A percentile compares a stretch with the other conserved stretches of the same genome.
Conservation (phyloP, 2,797 vertebrate species). For the Psittacula derbiana region DNA sequence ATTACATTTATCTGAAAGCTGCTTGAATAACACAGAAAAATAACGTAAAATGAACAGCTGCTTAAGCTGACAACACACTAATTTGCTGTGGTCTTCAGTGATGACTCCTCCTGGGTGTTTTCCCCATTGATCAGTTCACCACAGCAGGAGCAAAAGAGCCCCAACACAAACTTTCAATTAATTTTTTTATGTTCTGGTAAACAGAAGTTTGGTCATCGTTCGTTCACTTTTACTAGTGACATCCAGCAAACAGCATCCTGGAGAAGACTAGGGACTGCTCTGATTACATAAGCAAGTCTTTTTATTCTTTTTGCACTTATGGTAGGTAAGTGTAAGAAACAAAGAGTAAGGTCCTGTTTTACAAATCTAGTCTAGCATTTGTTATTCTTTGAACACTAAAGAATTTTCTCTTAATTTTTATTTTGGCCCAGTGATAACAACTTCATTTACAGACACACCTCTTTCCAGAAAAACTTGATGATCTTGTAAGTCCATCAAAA, state of each 20-base stretch:
- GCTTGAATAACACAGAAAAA: neutral
- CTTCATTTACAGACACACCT: neutral
- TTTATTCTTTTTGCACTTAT: neutral
- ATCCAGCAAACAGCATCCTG: neutral
- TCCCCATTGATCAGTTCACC: neutral
- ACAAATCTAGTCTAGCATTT: neutral
- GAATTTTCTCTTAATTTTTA: neutral
- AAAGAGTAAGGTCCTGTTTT: neutral
- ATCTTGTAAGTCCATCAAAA: neutral
- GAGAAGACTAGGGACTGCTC: neutral
- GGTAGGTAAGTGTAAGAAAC: neutral
- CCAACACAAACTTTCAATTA: neutral
- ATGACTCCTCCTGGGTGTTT: neutral
- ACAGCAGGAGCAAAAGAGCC: neutral
- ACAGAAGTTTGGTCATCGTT: neutral
- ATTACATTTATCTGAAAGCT: constrained; percentile 12
- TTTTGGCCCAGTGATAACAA: neutral
- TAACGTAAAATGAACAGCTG: constrained; percentile 2
- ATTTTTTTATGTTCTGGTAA: neutral
- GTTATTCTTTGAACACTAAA: neutral
- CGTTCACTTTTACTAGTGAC: neutral
- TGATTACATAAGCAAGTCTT: neutral
- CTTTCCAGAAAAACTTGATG: neutral
- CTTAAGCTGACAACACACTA: neutral
- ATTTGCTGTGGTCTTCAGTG: neutral